phyloP scores from a whole-genome alignment of 1,140 invertebrate genomes.

The Macrosteles quadrilineatus region DNA sequence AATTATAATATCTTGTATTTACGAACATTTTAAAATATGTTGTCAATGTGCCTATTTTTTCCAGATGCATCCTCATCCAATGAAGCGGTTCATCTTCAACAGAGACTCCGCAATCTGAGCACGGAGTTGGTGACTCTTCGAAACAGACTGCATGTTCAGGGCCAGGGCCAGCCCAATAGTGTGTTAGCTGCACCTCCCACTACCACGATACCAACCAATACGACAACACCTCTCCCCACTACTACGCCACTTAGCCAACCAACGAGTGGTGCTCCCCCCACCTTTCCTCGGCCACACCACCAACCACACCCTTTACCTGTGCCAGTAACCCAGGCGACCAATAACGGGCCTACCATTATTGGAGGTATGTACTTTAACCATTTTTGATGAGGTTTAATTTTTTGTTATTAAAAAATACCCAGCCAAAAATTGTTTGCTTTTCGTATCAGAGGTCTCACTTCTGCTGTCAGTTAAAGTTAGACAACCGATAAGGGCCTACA shows the following conservation, averaged over 20 bases:
- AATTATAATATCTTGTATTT: too few species aligned
- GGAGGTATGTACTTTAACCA: constrained; percentile 43
- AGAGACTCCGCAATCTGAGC: constrained; percentile 82
- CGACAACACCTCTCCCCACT: constrained; percentile 39
- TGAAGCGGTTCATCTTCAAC: constrained; percentile 89
- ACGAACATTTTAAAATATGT: too few species aligned
- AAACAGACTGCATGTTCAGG: constrained; percentile 77
- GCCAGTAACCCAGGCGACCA: constrained; percentile 38
- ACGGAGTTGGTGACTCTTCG: constrained; percentile 86
- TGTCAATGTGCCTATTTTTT: too few species aligned
- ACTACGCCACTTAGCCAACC: constrained; percentile 45
- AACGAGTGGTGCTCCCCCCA: constrained; percentile 49
- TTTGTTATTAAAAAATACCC: too few species aligned
- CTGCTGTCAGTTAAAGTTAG: too few species aligned
- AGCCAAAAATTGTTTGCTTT: too few species aligned
- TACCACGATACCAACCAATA: constrained; percentile 32
- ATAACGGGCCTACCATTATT: constrained; percentile 46
- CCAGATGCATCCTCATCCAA: constrained; percentile 90
- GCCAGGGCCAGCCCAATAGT: constrained; percentile 45
- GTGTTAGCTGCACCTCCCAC: constrained; percentile 41
- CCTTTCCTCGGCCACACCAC: constrained; percentile 51
- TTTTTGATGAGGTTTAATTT: too few species aligned
- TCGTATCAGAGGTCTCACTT: too few species aligned
- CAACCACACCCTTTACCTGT: constrained; percentile 44
- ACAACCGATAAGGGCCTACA: too few species aligned